Percentiles rank a stretch among this genome's conserved stretches.
These are phyloP conservation scores for Conops quadrifasciatus DNA, from an alignment of 2,888 invertebrate genomes.

Conservation along the genomic window DNA sequence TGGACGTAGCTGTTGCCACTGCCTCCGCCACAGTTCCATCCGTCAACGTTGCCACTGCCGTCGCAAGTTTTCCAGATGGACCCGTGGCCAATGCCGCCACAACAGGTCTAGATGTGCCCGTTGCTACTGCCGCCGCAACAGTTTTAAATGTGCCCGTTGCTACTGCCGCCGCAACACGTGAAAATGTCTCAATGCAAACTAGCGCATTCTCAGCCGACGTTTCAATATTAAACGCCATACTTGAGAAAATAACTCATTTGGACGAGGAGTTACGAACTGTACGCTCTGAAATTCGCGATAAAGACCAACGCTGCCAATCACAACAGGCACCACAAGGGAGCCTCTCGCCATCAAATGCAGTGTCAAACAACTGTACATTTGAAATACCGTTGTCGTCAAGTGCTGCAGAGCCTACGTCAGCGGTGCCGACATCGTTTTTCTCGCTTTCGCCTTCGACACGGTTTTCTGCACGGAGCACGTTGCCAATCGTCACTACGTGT, in stretches of 20 bases:
- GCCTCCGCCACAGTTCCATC: background rate
- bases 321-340: too few species aligned
- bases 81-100: too few species aligned
- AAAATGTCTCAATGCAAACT: background rate
- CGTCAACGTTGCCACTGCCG: background rate
- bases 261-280: conserved; percentile 5
- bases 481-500: too few species aligned
- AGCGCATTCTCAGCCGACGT: background rate
- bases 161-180: background rate
- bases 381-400: conserved; percentile 6
- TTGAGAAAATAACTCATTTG: background rate
- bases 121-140: background rate
- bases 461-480: background rate
- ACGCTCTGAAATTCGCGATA: background rate
- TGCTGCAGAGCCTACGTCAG: background rate
- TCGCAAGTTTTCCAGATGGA: too few species aligned
- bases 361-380: background rate
- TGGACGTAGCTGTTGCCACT: background rate
- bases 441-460: background rate
- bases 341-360: background rate
- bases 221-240: background rate
- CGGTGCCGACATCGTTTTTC: background rate
- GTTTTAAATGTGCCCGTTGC: background rate
- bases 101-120: too few species aligned
- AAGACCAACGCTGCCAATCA: background rate